Base-by-base conservation (phyloP, 1,140 invertebrate genomes). In the Aphis craccivora region DNA sequence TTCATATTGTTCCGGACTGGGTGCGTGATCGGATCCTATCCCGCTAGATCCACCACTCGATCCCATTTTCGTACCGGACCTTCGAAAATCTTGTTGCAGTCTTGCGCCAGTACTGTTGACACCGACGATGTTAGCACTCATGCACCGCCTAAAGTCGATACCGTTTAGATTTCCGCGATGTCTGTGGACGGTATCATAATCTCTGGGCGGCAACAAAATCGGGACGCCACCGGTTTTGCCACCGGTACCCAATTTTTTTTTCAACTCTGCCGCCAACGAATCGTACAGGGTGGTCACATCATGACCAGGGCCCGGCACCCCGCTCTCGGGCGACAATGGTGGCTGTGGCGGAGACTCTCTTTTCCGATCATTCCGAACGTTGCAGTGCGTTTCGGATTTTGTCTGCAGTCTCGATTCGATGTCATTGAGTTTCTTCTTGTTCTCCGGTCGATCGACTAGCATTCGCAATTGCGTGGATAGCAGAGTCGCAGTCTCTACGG, bases 171-270 rank as follows among this genome's bases (percentile, higher is more conserved):
- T 98, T 1, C 98, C 98, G 93, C 97, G 97, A 93, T 97, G 97
- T 93, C 98, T 96, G 94, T 98, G 97, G 18, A 98, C 97, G 3
- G 97, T 98, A 95, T 99, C 98, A 95, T 99, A 99, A 95, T 99
- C 99, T 83, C 98, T 96, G 0, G 98, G 98, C 3, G 99, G 98
- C 90, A 98, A 95, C 53, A 99, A 96, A 81, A 99, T 96, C 2
- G 98, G 98, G 0, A 95, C 95, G 11, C 95, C 94, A 25, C 90
- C 53, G 22, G 84, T 67, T 20, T 97, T 97, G 43, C 97, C 97
- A 8, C 96, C 96, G 94, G 96, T 95, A 45, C 96, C 97, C 94
- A 99, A 95, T 95, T 99, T 98, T 94, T 97, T 97, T 94, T 98
- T 96, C 81, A 99, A 95, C 95, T 99, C 99, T 0, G 98, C 98